These are phyloP conservation scores for Falco rusticolus DNA, from an alignment of 2,797 vertebrate genomes.

Conservation along the genomic window DNA sequence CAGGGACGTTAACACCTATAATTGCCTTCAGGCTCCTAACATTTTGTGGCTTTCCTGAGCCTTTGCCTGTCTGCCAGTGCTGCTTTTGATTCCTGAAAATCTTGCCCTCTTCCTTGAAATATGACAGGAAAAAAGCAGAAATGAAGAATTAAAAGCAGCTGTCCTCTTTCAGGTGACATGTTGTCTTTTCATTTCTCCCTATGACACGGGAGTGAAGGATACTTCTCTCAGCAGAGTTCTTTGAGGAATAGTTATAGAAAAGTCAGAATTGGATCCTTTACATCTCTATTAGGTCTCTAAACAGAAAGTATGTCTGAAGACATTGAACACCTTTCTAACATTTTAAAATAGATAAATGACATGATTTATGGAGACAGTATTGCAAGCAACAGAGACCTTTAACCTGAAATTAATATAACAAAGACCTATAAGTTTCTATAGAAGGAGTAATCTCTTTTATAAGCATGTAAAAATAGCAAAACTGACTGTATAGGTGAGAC, in stretches of 20 bases:
- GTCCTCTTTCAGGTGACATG: background rate
- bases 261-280: background rate
- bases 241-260: slow-evolving; percentile 17
- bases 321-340: background rate
- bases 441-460: background rate
- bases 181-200: background rate
- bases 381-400: background rate
- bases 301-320: background rate
- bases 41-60: background rate
- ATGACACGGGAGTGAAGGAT: background rate
- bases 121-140: background rate
- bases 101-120: background rate
- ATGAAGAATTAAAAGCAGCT: background rate
- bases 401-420: background rate
- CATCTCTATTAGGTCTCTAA: background rate
- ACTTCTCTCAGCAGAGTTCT: background rate
- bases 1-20: background rate
- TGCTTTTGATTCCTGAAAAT: background rate
- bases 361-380: background rate
- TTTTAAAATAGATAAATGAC: background rate
- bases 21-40: background rate
- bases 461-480: background rate
- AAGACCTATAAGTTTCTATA: background rate
- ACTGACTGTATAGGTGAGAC: background rate
- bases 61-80: background rate